Percentiles rank a stretch among this genome's conserved stretches.
These are phyloP conservation scores for Trematomus loennbergii DNA, from an alignment of 2,113 vertebrate genomes.

Conservation along the genomic window DNA sequence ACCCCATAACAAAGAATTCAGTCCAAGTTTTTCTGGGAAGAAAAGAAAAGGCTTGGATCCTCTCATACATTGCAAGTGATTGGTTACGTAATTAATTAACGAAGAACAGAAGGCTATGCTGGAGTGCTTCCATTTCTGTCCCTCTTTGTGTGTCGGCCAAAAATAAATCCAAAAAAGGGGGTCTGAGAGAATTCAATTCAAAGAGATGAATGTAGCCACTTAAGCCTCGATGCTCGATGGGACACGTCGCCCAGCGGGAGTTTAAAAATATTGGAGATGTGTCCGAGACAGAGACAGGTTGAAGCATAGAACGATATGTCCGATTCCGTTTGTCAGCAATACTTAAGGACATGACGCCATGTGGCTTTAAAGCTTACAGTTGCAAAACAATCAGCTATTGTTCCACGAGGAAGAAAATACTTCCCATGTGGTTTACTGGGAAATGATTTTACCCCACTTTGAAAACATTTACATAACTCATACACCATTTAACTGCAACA, in stretches of 20 bases:
- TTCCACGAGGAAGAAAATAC: constrained; percentile 5
- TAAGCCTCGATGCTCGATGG: not conserved
- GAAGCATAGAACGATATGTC: not conserved
- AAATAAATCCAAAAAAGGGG: constrained; percentile 41
- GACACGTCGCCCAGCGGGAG: not conserved
- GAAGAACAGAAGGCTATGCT: constrained; percentile 23
- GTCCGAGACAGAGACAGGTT: not conserved
- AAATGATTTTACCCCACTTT: constrained; percentile 8
- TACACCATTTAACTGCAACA: too few species aligned
- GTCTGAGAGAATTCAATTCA: constrained; percentile 31
- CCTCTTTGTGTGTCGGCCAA: constrained; percentile 50
- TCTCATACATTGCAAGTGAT: constrained; percentile 28
- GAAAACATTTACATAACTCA: constrained; percentile 25
- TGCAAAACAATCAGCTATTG: constrained; percentile 21
- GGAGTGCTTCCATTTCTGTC: constrained; percentile 1
- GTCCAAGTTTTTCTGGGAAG: not conserved
- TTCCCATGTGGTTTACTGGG: constrained; percentile 3
- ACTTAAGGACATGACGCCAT: not conserved
- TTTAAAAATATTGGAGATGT: not conserved
- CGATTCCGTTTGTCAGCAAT: not conserved
- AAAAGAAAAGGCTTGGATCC: not conserved
- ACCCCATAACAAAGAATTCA: not conserved
- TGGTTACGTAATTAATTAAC: constrained; percentile 58
- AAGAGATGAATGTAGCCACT: constrained; percentile 20
- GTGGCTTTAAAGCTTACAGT: not conserved